Conservation (phyloP, 1,140 invertebrate genomes). For the Nasonia longicornis region DNA sequence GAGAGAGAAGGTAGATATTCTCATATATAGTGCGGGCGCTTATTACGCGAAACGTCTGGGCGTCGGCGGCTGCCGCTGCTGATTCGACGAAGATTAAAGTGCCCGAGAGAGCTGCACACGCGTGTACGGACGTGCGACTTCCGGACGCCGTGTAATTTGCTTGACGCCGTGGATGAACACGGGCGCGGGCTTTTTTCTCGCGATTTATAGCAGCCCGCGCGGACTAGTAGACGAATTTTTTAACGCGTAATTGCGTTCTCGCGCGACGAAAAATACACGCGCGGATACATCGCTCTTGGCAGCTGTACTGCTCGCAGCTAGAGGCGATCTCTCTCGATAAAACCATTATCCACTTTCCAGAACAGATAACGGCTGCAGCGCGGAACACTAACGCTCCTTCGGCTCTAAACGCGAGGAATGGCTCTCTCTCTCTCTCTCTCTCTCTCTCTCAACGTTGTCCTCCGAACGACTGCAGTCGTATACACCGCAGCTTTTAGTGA, state of each 20-base stretch:
- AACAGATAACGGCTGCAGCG: constrained; percentile 9
- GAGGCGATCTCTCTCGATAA: constrained; percentile 7
- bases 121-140: neutral
- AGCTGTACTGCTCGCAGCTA: too few species aligned
- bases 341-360: constrained; percentile 12
- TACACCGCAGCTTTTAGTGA: neutral
- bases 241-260: too few species aligned
- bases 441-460: neutral
- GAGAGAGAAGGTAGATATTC: neutral
- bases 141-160: neutral
- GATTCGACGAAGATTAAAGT: constrained; percentile 27
- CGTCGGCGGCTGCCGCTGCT: neutral
- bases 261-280: too few species aligned
- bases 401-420: constrained; percentile 14
- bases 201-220: neutral
- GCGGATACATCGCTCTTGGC: too few species aligned
- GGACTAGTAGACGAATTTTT: neutral
- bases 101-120: neutral
- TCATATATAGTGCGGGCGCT: neutral
- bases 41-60: neutral
- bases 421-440: constrained; percentile 6
- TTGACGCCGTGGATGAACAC: neutral
- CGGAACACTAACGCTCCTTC: constrained; percentile 7
- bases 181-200: neutral
- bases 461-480: constrained; percentile 18